A percentile compares a stretch with the other conserved stretches of the same genome.
Evolutionary conservation across 2,113 vertebrate species (phyloP).

Genomic region (Corythaeola cristata): DNA sequence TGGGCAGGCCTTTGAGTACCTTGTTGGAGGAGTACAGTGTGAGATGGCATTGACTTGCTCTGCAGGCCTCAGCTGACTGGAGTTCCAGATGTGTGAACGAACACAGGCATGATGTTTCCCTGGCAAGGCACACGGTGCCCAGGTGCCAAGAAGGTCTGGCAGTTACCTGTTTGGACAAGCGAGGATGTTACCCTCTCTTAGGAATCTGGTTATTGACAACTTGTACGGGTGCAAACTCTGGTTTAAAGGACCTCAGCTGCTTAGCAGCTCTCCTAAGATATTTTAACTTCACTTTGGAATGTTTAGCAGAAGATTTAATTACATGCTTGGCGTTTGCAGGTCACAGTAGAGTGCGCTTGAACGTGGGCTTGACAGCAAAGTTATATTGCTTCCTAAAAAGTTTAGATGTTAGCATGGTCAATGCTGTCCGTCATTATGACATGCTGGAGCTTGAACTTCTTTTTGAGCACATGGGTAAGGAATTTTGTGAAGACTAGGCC

Average conservation of each 20-base stretch:
- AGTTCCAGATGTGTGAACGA: background rate
- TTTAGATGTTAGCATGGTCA: background rate
- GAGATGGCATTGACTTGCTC: background rate
- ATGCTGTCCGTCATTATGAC: background rate
- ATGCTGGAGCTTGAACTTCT: background rate
- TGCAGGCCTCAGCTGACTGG: background rate
- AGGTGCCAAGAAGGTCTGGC: background rate
- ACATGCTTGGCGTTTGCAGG: background rate
- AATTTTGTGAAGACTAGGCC: background rate
- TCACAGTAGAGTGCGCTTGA: background rate
- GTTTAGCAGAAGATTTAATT: background rate
- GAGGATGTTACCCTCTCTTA: background rate
- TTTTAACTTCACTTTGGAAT: background rate
- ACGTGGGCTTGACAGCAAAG: background rate
- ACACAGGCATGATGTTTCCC: fast-evolving
- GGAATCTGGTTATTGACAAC: background rate
- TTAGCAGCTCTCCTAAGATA: background rate
- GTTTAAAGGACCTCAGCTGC: background rate
- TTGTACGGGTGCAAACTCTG: background rate
- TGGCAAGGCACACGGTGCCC: background rate
- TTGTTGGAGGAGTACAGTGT: background rate
- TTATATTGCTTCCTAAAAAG: background rate
- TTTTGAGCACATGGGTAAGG: background rate
- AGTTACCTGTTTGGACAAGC: background rate
- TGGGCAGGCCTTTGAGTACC: background rate